phyloP scores from a whole-genome alignment of 1,140 invertebrate species.

The Drosophila kepulauana region DNA sequence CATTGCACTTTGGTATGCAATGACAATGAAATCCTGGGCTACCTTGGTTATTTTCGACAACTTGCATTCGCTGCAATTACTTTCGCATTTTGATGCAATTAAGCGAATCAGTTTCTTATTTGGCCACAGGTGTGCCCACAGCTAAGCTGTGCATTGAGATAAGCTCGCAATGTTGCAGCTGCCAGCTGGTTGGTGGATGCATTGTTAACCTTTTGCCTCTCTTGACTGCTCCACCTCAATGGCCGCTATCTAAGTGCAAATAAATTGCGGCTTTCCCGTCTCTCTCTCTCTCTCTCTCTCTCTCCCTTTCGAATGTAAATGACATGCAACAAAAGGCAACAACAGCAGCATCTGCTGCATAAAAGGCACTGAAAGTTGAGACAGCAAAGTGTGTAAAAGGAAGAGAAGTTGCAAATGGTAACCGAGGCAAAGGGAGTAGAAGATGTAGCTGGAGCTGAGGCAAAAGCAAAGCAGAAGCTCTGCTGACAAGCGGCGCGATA shows the following conservation, averaged over 20 bases:
- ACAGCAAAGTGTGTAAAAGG: conserved; percentile 7
- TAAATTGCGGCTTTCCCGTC: conserved; percentile 72
- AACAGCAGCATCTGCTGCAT: conserved; percentile 35
- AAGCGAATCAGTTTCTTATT: conserved; percentile 45
- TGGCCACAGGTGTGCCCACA: conserved; percentile 69
- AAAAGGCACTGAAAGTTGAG: conserved; percentile 40
- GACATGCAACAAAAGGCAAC: conserved; percentile 75
- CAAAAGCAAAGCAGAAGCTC: conserved; percentile 28
- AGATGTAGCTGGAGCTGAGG: background rate
- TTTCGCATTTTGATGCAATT: conserved; percentile 78
- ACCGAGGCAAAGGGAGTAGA: conserved; percentile 1
- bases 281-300: conserved; percentile 27
- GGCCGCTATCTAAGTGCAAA: conserved; percentile 73
- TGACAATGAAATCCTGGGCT: background rate
- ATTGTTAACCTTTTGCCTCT: conserved; percentile 73
- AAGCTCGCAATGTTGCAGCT: conserved; percentile 32
- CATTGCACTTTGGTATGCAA: conserved; percentile 43
- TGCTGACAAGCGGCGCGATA: conserved; percentile 80
- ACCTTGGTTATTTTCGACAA: conserved; percentile 3
- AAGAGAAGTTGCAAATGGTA: background rate
- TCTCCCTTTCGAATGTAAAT: conserved; percentile 53
- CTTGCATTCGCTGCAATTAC: conserved; percentile 67
- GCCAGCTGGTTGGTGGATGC: conserved; percentile 46
- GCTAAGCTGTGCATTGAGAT: conserved; percentile 33
- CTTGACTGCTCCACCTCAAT: conserved; percentile 2